These are phyloP conservation scores for Caenorhabditis tropicalis DNA, from an alignment of 1,140 invertebrate genomes.

Conservation along the genomic window DNA sequence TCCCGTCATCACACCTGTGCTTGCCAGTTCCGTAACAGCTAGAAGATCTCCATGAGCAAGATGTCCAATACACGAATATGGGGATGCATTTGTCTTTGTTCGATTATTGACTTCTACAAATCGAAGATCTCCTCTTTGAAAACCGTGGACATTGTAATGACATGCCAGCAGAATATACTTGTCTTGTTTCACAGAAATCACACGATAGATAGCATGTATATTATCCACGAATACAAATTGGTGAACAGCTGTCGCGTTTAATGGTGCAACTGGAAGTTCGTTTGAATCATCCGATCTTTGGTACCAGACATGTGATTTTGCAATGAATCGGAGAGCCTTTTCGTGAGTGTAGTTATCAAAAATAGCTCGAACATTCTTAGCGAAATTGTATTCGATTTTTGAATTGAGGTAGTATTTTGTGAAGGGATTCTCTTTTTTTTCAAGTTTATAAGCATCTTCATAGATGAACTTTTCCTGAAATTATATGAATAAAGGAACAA, in stretches of 20 bases:
- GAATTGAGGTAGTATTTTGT: background rate
- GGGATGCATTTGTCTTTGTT: background rate
- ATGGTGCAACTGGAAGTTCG: background rate
- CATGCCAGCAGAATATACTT: constrained; percentile 15
- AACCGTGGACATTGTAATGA: background rate
- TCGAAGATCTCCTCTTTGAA: constrained; percentile 25
- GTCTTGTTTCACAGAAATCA: background rate
- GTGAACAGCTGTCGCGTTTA: background rate
- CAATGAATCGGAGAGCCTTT: background rate
- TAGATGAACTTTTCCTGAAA: background rate
- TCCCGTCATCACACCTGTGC: background rate
- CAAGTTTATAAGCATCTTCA: background rate
- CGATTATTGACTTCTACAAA: background rate
- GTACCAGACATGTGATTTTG: background rate
- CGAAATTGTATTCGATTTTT: background rate
- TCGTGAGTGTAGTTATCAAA: background rate
- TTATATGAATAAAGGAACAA: background rate
- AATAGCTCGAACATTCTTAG: background rate
- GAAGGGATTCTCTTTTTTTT: background rate
- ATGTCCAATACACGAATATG: background rate
- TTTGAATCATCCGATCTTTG: background rate
- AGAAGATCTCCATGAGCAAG: background rate
- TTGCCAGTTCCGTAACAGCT: background rate
- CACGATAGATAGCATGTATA: background rate
- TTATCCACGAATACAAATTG: background rate